Conservation (phyloP, 2,113 vertebrate genomes). For the Myocastor coypus region DNA sequence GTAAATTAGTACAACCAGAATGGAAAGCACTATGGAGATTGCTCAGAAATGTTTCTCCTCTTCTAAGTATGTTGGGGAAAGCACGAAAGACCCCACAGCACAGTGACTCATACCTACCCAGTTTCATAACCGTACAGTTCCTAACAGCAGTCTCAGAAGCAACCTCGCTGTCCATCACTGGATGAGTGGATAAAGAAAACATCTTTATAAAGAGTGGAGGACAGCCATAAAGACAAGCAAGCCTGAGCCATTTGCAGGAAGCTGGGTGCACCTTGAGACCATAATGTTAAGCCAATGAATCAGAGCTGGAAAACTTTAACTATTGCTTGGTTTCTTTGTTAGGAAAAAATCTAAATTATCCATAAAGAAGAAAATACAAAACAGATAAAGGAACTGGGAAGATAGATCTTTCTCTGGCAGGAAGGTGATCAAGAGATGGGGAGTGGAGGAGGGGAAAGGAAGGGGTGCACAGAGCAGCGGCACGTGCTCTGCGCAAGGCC, state of each 20-base stretch:
- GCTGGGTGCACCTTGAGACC: not conserved
- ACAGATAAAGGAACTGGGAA: not conserved
- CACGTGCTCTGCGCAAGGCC: too few relatives aligned
- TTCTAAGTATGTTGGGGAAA: not conserved
- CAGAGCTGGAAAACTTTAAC: not conserved
- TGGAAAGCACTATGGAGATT: not conserved
- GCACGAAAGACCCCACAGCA: too few relatives aligned
- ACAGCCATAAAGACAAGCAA: not conserved
- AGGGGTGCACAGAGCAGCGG: not conserved
- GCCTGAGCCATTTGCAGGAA: not conserved
- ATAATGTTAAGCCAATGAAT: not conserved
- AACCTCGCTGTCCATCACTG: not conserved
- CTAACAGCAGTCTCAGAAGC: too few relatives aligned
- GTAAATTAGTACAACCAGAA: not conserved
- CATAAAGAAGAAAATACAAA: not conserved
- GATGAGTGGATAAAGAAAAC: not conserved
- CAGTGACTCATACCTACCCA: too few relatives aligned
- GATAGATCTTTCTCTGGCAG: not conserved
- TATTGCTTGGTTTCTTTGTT: not conserved
- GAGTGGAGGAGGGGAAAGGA: not conserved
- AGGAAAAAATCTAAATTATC: not conserved
- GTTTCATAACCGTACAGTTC: not conserved
- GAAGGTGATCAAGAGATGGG: not conserved
- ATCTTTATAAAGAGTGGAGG: not conserved
- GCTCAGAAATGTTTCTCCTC: not conserved